These are phyloP conservation scores for Fukomys damarensis DNA, from an alignment of 2,113 vertebrate species.

Conservation along the genomic window DNA sequence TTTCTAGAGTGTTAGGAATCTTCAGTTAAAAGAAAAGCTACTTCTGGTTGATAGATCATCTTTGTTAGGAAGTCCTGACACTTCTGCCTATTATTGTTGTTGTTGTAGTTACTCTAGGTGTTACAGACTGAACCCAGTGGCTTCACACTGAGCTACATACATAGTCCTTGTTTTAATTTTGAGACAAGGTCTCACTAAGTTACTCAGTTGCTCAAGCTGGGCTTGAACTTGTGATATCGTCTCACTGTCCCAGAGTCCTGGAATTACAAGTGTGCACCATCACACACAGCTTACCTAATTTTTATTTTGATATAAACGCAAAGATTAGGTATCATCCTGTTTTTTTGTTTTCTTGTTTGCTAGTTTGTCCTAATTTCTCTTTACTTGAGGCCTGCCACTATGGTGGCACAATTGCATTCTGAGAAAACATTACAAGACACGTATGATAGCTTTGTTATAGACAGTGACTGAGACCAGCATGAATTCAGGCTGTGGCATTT, in stretches of 20 bases:
- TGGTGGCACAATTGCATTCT: background rate
- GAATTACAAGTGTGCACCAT: background rate
- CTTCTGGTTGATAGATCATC: background rate
- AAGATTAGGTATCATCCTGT: background rate
- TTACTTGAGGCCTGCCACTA: background rate
- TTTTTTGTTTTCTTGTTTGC: background rate
- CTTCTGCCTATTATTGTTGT: background rate
- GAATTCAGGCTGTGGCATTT: background rate
- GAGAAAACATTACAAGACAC: background rate
- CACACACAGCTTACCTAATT: background rate
- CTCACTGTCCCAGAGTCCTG: background rate
- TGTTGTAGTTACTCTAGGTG: background rate
- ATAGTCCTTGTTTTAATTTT: background rate
- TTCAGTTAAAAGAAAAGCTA: background rate
- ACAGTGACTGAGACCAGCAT: background rate
- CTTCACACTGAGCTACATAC: background rate
- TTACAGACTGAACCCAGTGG: background rate
- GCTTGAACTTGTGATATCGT: background rate
- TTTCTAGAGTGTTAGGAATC: background rate
- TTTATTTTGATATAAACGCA: background rate
- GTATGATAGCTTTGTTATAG: background rate
- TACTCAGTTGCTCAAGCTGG: background rate
- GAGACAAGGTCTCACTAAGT: background rate
- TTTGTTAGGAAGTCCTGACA: conserved; percentile 28
- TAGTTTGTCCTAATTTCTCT: background rate